Evolutionary conservation across 1,140 invertebrate species (phyloP), one percentile per base, ranked within the genome.

Genomic region (Parasteatoda tepidariorum): DNA sequence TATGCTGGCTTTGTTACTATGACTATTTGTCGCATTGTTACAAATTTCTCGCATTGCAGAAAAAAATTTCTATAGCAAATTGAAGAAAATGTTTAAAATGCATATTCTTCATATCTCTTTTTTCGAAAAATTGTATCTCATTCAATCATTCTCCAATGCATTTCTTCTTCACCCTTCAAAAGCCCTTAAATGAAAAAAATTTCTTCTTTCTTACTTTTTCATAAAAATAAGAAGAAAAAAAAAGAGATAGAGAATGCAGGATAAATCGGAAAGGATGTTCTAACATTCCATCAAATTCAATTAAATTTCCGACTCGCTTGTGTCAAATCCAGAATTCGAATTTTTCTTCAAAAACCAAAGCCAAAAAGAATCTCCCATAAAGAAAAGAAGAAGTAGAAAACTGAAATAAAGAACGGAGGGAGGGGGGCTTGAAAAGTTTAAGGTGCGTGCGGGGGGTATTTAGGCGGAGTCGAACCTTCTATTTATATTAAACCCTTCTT

Each of bases 401-500:
- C n/a, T 6, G 62, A 62, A 61, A 78, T 28, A 78, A 78, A 31
- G 57, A 79, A 79, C 22, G 48, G 54, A 48, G 11, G 41, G 28
- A 41, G 26, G 18, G 61, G n/a, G 18, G 38, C 18, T 48, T 48
- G 38, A 48, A 48, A 48, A 48, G 38, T 48, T 48, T 48, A 18
- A 48, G 38, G 38, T 48, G 30, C 18, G 18, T 22, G 66, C 59
- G 41, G 64, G 78, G 78, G 78, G 48, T 71, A 71, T 82, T 82
- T 82, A 82, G 78, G 78, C 78, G 78, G 78, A 82, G 78, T 68
- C 76, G 76, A 68, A 48, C 76, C 41, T 48, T 79, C 76, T 68
- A 79, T 79, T 71, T 67, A 82, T 71, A 82, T 82, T 82, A 82
- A 82, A 82, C 67, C 71, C 78, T 82, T 82, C 78, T 82, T 82